Evolutionary conservation across 1,140 invertebrate species (phyloP).

Genomic region (Drosophila parvula): DNA sequence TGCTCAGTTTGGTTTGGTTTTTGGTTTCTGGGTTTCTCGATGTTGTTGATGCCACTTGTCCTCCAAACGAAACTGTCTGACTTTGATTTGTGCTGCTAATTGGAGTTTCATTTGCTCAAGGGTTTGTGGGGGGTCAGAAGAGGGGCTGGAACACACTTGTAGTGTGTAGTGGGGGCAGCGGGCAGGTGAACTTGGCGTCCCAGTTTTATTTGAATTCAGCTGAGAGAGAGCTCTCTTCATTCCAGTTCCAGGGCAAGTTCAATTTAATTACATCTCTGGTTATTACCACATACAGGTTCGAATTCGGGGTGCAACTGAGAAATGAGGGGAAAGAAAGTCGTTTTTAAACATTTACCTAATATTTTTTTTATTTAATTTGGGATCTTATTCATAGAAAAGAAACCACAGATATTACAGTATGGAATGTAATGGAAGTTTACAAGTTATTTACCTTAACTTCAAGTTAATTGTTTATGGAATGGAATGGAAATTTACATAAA

Average conservation of each 20-base stretch:
- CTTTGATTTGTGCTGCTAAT: slow-evolving; percentile 76
- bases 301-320: not conserved
- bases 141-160: not conserved
- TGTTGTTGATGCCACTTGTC: slow-evolving; percentile 31
- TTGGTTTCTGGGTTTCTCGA: slow-evolving; percentile 36
- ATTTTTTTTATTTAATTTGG: too few relatives aligned
- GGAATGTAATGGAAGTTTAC: not conserved
- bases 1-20: slow-evolving; percentile 14
- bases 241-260: slow-evolving; percentile 19
- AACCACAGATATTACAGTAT: too few relatives aligned
- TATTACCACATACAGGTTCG: not conserved
- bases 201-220: slow-evolving; percentile 37
- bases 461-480: too few relatives aligned
- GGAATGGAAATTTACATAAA: too few relatives aligned
- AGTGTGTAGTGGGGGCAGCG: not conserved
- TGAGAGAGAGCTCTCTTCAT: slow-evolving; percentile 1
- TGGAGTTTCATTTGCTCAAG: slow-evolving; percentile 61
- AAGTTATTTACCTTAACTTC: not conserved
- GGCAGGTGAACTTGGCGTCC: slow-evolving; percentile 1
- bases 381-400: too few relatives aligned
- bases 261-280: slow-evolving; percentile 33
- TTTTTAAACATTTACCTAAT: not conserved
- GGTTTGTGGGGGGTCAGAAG: too few relatives aligned
- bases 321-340: not conserved
- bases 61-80: slow-evolving; percentile 41